phyloP scores from a whole-genome alignment of 2,888 invertebrate genomes.

The Ctenicera cuprea region DNA sequence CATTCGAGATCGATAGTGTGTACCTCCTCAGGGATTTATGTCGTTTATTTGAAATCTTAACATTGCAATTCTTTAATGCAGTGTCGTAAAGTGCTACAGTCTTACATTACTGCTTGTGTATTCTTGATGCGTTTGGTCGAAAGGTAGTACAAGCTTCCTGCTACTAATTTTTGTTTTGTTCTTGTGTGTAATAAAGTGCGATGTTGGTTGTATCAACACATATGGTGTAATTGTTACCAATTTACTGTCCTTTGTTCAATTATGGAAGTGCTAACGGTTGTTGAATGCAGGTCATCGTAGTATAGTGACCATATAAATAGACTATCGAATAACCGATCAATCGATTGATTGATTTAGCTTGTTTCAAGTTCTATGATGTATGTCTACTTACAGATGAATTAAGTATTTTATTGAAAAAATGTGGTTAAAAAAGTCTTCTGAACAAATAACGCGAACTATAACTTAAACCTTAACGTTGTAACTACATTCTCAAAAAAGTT shows the following conservation, averaged over 20 bases:
- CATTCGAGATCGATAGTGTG: conserved; percentile 27
- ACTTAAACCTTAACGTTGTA: too few species aligned
- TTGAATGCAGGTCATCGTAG: conserved; percentile 23
- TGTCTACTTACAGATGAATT: too few species aligned
- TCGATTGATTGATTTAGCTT: neutral
- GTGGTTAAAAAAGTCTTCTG: too few species aligned
- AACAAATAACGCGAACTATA: too few species aligned
- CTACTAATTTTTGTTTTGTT: neutral
- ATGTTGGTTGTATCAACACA: neutral
- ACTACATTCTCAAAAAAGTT: too few species aligned
- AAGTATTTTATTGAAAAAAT: too few species aligned
- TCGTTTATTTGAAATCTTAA: conserved; percentile 14
- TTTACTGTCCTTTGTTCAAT: conserved; percentile 12
- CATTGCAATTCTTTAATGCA: conserved; percentile 26
- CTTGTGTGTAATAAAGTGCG: neutral
- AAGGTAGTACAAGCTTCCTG: too few species aligned
- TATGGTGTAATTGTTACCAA: neutral
- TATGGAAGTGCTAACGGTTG: conserved; percentile 17
- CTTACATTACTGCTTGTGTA: neutral
- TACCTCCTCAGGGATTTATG: conserved; percentile 18
- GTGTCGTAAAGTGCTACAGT: neutral
- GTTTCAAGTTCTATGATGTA: too few species aligned
- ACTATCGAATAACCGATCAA: neutral
- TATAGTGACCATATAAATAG: conserved; percentile 15
- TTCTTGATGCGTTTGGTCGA: neutral